Conservation (phyloP, 2,888 invertebrate genomes). For the Agelastica alni region DNA sequence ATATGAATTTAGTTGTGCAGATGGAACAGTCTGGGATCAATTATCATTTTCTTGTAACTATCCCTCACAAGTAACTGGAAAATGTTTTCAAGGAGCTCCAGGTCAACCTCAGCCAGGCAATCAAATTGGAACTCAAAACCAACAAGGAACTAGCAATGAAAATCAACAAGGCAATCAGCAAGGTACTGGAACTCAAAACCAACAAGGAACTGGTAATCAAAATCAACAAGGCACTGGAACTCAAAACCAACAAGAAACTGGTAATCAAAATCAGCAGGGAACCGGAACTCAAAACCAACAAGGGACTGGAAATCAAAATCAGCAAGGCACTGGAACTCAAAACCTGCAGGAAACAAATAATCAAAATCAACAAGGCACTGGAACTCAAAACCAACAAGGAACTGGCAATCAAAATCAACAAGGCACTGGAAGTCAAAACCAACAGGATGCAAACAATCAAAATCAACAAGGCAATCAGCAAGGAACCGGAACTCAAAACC, state of each 20-base stretch:
- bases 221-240: constrained; percentile 14
- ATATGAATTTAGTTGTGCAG: constrained; percentile 69
- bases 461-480: constrained; percentile 23
- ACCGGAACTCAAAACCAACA: constrained; percentile 25
- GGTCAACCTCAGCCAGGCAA: not conserved
- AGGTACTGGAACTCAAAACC: not conserved
- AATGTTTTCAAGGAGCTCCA: constrained; percentile 19
- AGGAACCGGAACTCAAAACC: constrained; percentile 13
- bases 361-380: constrained; percentile 15
- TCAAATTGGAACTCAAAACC: not conserved
- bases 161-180: constrained; percentile 18
- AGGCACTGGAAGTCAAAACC: not conserved
- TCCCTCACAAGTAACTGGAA: constrained; percentile 60
- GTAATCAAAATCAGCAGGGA: constrained; percentile 19
- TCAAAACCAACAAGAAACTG: constrained; percentile 15
- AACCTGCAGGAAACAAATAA: constrained; percentile 1
- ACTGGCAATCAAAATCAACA: constrained; percentile 20
- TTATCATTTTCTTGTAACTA: constrained; percentile 68
- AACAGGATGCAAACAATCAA: not conserved
- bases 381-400: constrained; percentile 27
- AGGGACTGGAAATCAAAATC: constrained; percentile 21
- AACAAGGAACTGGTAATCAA: not conserved
- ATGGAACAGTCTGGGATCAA: constrained; percentile 75
- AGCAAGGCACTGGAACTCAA: constrained; percentile 15
- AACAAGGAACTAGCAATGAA: constrained; percentile 3